Evolutionary conservation across 2,113 vertebrate species (phyloP), one percentile per base, ranked within the genome.

Genomic region (Varanus komodoensis): DNA sequence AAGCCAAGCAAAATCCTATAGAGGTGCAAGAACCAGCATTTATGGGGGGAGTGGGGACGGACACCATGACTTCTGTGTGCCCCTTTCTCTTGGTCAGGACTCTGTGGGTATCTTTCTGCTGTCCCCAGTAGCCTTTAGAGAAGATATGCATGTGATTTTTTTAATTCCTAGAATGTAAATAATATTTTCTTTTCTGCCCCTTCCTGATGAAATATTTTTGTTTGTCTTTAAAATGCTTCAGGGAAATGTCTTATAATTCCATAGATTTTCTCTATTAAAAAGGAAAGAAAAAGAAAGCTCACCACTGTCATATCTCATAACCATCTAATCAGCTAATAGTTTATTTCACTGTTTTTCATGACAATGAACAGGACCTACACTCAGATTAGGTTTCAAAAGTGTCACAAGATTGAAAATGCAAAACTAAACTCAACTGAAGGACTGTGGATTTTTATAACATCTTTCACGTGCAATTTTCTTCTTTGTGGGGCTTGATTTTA

Each of bases 211-310:
- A 93, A 92, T 86, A 94, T 64, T 94, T 94, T 92, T 94, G 87
- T 95, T 96, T 94, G 93, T 90, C 87, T 95, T 82, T 87, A 86
- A 87, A 96, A 95, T 91, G 86, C 29, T 88, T 94, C 92, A 93
- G 94, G 91, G 79, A 91, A 93, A 93, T 96, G 80, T 93, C 84
- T 89, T 94, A 61, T 90, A 75, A 91, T 82, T 90, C 87, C 82
- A 64, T 89, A 93, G 89, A 86, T 87, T 82, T 94, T 94, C 91
- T 92, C 87, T 38, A 89, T 95, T 90, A 88, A 93, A 95, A 88
- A 91, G 79, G 91, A 94, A 94, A 89, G 21, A 34, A n/a, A n/a
- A 67, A 48, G 15, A 44, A 73, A 54, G 9, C 15, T 9, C 29
- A 21, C 68, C 57, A 48, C 27, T 57, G 17, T 32, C 11, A 15